Conservation (phyloP, 2,888 invertebrate species). For the Machimus atricapillus region DNA sequence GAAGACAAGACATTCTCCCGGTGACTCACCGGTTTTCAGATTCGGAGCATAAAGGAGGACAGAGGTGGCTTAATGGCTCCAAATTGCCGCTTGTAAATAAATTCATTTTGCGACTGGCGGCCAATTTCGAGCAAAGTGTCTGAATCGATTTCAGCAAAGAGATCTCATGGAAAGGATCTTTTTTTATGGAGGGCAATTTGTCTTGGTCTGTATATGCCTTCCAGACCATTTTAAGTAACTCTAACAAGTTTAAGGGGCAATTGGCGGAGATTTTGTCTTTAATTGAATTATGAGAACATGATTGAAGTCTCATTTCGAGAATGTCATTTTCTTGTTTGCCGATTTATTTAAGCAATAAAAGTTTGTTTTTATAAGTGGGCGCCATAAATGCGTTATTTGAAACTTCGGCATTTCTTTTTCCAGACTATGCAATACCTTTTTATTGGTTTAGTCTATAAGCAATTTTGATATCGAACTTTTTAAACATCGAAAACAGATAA, state of each 20-base stretch:
- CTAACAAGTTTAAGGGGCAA: background rate
- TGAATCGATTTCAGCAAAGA: background rate
- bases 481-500: too few species aligned
- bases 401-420: background rate
- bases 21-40: background rate
- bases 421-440: too few species aligned
- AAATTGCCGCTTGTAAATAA: background rate
- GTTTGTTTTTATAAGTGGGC: background rate
- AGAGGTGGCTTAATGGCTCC: background rate
- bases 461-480: too few species aligned
- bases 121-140: background rate
- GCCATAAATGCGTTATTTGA: background rate
- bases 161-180: background rate
- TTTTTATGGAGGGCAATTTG: background rate
- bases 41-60: background rate
- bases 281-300: background rate
- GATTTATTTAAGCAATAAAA: background rate
- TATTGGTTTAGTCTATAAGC: too few species aligned
- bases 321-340: background rate
- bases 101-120: background rate
- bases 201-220: background rate
- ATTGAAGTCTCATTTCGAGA: background rate
- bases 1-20: background rate
- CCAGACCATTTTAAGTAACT: background rate
- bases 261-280: background rate